Evolutionary conservation across 2,113 vertebrate genomes (phyloP), one percentile per base, ranked within the genome.

Genomic region (Carettochelys insculpta): DNA sequence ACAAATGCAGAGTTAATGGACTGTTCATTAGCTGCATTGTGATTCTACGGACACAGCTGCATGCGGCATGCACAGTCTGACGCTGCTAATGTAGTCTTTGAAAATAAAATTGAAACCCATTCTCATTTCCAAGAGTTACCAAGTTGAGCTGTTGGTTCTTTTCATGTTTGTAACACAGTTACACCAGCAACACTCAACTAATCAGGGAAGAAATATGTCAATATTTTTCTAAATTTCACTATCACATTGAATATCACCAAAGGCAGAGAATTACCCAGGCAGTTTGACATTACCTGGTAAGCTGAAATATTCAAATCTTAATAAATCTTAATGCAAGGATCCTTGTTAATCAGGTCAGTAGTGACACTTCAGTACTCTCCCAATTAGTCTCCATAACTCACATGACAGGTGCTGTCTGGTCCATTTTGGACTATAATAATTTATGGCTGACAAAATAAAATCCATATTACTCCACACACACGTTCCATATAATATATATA

Each of bases 331-430:
- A 68, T 68, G 11, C 3, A 45, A 54, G 27, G n/a, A 83, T 77
- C 58, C 4, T 45, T 50, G 51, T 54, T 92, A 92, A 93, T 61
- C 20, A 88, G 58, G 76, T 10, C 9, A 90, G 48, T 56, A 27
- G 0, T 29, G 89, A 76, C 80, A 45, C 81, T 90, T 90, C 51
- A n/a, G 65, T 90, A 56, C 25, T 16, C 47, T 91, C 87, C 68
- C 41, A 93, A 47, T 88, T 94, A 92, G 82, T 93, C 77, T 95
- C 53, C 75, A 17, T 91, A 92, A 86, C 92, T 95, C 83, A 91
- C 34, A 85, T 86, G 54, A 75, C 5, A 1, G 52, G 4, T 77
- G 91, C 52, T 65, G 75, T 81, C 92, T 83, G 43, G 85, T 91
- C 86, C 77, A 81, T 56, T 90, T 48, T 13, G 38, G 83, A 92